Percentiles rank a stretch among this genome's conserved stretches.
Conservation (phyloP, 2,797 vertebrate species). For the Lates japonicus region DNA sequence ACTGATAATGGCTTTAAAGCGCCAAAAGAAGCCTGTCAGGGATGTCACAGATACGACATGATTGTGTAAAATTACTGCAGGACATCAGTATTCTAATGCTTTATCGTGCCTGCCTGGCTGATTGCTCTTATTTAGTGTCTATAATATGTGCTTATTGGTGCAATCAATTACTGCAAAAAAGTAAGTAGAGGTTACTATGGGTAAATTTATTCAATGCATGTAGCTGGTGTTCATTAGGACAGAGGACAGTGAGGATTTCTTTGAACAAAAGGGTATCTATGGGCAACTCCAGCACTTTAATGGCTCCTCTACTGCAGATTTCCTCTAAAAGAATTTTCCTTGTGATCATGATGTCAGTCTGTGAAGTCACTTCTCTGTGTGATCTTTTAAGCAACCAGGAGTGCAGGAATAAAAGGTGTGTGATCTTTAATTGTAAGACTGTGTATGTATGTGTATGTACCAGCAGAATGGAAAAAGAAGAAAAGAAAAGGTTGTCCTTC, state of each 20-base stretch:
- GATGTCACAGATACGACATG: conserved; percentile 11
- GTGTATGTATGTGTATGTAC: not conserved
- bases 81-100: conserved; percentile 38
- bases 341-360: conserved; percentile 30
- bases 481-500: conserved; percentile 42
- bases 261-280: not conserved
- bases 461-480: not conserved
- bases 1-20: conserved; percentile 32
- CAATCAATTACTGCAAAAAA: conserved; percentile 30
- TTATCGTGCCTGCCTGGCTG: conserved; percentile 1
- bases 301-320: conserved; percentile 18
- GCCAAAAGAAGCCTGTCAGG: conserved; percentile 14
- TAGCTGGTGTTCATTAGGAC: not conserved
- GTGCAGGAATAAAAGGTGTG: not conserved
- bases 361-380: conserved; percentile 22
- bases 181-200: conserved; percentile 1
- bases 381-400: conserved; percentile 21
- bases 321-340: not conserved
- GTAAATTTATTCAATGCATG: not conserved
- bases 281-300: conserved; percentile 12
- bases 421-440: conserved; percentile 1
- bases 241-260: conserved; percentile 18
- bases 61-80: conserved; percentile 43
- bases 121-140: conserved; percentile 49
- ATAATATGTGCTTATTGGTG: conserved; percentile 6